These are phyloP conservation scores for Chrysaora quinquecirrha DNA, from an alignment of 30 jellyfish, hydroid and myxozoan genomes.

Conservation along the genomic window DNA sequence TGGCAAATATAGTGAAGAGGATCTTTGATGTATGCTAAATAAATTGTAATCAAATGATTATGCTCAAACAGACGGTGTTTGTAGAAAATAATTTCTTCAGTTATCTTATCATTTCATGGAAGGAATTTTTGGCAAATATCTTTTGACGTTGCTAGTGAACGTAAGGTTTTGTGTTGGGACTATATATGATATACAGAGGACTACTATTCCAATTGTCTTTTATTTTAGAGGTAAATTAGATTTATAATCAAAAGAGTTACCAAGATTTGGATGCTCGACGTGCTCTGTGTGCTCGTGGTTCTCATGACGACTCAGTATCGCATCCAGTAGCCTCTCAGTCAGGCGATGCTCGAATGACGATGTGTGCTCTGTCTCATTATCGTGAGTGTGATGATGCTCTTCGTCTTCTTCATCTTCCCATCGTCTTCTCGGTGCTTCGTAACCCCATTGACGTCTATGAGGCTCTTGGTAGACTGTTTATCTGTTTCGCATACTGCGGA, in stretches of 20 bases:
- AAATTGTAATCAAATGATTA: too few species aligned
- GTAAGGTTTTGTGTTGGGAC: too few species aligned
- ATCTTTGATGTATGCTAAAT: too few species aligned
- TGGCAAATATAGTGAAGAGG: too few species aligned
- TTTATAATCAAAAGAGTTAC: constrained; percentile 8
- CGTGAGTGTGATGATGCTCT: constrained; percentile 38
- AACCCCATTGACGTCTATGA: constrained; percentile 35
- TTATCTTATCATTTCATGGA: too few species aligned
- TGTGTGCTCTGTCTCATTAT: constrained; percentile 64
- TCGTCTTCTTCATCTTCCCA: constrained; percentile 73
- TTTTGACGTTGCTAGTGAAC: too few species aligned
- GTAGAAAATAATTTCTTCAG: too few species aligned
- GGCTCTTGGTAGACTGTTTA: constrained; percentile 20
- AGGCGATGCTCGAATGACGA: constrained; percentile 79
- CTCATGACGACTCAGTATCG: constrained; percentile 63
- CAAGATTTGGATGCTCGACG: constrained; percentile 73
- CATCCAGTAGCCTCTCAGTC: constrained; percentile 91
- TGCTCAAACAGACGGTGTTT: too few species aligned
- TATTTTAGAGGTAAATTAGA: not conserved
- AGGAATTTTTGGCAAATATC: too few species aligned
- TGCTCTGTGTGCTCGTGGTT: constrained; percentile 34
- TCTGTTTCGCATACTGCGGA: not conserved
- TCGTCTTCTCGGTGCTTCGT: constrained; percentile 37
- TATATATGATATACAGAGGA: too few species aligned
- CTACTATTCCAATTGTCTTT: too few species aligned